Base-by-base conservation (phyloP, 2,797 vertebrate species). In the Tapirus indicus region DNA sequence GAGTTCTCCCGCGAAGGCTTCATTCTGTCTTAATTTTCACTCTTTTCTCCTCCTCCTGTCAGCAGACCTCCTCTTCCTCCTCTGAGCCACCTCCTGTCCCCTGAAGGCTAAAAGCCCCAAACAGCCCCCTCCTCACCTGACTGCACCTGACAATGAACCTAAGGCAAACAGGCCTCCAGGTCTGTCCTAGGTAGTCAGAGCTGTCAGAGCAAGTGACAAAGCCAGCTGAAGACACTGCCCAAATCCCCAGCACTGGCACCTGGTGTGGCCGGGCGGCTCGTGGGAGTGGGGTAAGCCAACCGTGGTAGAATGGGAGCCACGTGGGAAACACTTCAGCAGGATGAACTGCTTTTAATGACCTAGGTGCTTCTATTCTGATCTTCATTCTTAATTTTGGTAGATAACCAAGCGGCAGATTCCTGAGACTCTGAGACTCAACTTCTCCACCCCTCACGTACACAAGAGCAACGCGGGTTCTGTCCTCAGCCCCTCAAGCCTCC, bases 241-340 rank as follows among this genome's bases (percentile, higher is more conserved):
- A 9, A 21, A 21, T 1, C 29, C 29, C 29, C 12, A 8, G 54
- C 64, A 8, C 23, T 6, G n/a, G 20, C 6, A 20, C 41, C 71
- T 75, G 21, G 86, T 21, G 14, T 16, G 13, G 86, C 41, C 0
- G 0, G 6, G 1, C 0, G 1, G 27, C 52, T 27, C 0, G 0
- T 23, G 18, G n/a, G 5, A 35, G 2, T 4, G 14, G 4, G n/a
- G 35, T 8, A 58, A 20, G 60, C 49, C 62, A 56, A 58, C 8
- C 4, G 6, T 56, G 23, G 54, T 6, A 12, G 47, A 66, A n/a
- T 44, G 6, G 44, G 10, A 35, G 38, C 16, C 77, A 49, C 29
- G 32, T 35, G 23, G 6, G n/a, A 54, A 58, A 35, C 41, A 23
- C 7, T 0, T 3, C 16, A 4, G n/a, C n/a, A 27, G 29, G n/a